Conservation (phyloP, 2,888 invertebrate genomes). For the Agrotis segetum region DNA sequence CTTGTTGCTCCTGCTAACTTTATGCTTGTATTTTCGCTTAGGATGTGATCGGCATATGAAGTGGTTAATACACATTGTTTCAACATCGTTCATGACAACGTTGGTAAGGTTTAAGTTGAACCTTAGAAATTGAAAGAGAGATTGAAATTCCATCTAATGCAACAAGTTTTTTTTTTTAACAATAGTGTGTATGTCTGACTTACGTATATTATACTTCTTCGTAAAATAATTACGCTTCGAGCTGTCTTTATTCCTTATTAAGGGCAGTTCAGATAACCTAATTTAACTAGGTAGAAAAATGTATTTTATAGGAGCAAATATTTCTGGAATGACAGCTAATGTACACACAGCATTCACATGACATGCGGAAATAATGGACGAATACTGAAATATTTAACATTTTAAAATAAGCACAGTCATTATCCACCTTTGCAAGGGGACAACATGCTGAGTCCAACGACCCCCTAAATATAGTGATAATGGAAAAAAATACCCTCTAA, state of each 20-base stretch:
- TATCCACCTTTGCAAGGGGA: slow-evolving; percentile 24
- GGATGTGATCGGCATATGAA: slow-evolving; percentile 59
- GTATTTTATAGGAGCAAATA: background rate
- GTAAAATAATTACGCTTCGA: no score
- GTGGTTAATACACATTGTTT: slow-evolving; percentile 25
- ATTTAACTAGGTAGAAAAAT: background rate
- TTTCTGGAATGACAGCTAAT: background rate
- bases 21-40: slow-evolving; percentile 19
- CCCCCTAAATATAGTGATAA: slow-evolving; percentile 46
- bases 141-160: background rate
- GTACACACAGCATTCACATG: background rate
- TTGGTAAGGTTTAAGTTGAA: background rate
- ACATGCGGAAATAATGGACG: background rate
- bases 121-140: background rate
- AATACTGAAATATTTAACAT: slow-evolving; percentile 31
- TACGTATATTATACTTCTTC: background rate
- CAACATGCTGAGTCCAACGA: slow-evolving; percentile 23
- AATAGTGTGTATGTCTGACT: background rate
- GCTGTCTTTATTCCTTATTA: background rate
- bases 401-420: slow-evolving; percentile 35
- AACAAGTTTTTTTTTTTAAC: background rate
- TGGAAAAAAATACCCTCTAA: slow-evolving; percentile 57
- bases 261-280: no score
- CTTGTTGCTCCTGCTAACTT: slow-evolving; percentile 63
- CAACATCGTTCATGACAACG: background rate